A percentile compares a stretch with the other conserved stretches of the same genome.
phyloP scores from a whole-genome alignment of 2,888 invertebrate species.

The Drosophila infuscata region DNA sequence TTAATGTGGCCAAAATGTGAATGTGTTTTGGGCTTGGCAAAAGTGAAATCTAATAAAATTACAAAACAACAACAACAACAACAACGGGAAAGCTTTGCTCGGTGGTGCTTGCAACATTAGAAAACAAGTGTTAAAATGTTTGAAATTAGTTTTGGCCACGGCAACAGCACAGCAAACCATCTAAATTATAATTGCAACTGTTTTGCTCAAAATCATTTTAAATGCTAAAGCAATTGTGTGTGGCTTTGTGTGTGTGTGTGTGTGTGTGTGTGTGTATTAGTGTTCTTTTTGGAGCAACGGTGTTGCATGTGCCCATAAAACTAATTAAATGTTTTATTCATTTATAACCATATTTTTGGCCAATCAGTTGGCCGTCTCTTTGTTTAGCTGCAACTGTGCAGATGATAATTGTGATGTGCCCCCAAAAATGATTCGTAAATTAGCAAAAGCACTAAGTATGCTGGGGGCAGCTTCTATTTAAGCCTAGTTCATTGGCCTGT shows the following conservation, averaged over 20 bases:
- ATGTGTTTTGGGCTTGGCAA: conserved; percentile 27
- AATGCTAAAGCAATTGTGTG: conserved; percentile 23
- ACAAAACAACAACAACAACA: conserved; percentile 31
- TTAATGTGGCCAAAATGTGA: conserved; percentile 57
- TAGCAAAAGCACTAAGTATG: neutral
- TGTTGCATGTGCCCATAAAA: conserved; percentile 48
- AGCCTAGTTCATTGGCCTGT: neutral
- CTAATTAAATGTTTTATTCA: conserved; percentile 73
- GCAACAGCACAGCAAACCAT: conserved; percentile 36
- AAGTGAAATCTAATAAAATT: conserved; percentile 75
- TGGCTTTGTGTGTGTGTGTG: neutral
- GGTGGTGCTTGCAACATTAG: conserved; percentile 28
- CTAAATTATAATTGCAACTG: conserved; percentile 42
- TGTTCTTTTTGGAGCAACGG: conserved; percentile 10
- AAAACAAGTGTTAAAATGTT: conserved; percentile 80
- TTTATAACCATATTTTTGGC: conserved; percentile 56
- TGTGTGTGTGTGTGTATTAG: conserved; percentile 15
- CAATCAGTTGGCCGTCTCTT: conserved; percentile 14
- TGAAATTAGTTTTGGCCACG: conserved; percentile 75
- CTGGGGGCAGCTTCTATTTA: neutral
- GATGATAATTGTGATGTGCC: neutral
- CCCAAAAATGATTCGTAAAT: neutral
- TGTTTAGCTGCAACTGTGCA: conserved; percentile 3
- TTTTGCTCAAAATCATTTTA: conserved; percentile 45
- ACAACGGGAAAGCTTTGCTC: conserved; percentile 4